Base-by-base conservation (phyloP, 2,888 invertebrate genomes). In the Lepidocyrtoides sp. region DNA sequence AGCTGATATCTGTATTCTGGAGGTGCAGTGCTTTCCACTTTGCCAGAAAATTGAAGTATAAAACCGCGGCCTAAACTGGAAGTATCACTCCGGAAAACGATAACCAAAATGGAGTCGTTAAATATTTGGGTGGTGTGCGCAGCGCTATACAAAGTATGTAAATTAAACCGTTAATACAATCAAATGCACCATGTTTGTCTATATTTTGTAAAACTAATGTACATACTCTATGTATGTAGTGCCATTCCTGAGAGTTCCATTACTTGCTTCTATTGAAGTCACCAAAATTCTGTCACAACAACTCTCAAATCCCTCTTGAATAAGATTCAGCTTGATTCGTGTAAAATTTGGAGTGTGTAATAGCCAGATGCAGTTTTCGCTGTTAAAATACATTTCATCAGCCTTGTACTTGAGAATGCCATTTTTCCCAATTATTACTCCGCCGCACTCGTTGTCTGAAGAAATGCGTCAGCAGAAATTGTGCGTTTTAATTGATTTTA, bases 81-180 rank as follows among this genome's bases (percentile, higher is more conserved):
- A 17, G 29, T 12, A 32, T 87, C 87, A 23, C 79, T 79, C 2
- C 60, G 79, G 23, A 87, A 87, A 1, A 72, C 77, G 14, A 86
- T 29, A 14, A 86, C 97, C 96, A 89, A 23, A 8, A 91, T n/a
- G 29, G 75, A 66, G 4, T 85, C 91, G 5, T 69, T 17, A 63
- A 85, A 89, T 7, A 81, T 89, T 29, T 12, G n/a, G 14, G 51
- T 32, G 12, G 91, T 91, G 2, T 77, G 88, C 41, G 88, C 88
- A 44, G 48, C 17, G 44, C 88, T 75, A 14, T 91, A 48, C 29
- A 32, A 60, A 41, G n/a, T 41, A 54, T 86, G 14, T 14, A 66
- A 54, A 5, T 23, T 23, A 36, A 82, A 57, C 48, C 14, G 2
- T 23, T 77, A 17, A 26, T 3, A 44, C 26, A 20, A n/a, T n/a